Base-by-base conservation (phyloP, 2,888 invertebrate species). In the Ceratothoa steindachneri region DNA sequence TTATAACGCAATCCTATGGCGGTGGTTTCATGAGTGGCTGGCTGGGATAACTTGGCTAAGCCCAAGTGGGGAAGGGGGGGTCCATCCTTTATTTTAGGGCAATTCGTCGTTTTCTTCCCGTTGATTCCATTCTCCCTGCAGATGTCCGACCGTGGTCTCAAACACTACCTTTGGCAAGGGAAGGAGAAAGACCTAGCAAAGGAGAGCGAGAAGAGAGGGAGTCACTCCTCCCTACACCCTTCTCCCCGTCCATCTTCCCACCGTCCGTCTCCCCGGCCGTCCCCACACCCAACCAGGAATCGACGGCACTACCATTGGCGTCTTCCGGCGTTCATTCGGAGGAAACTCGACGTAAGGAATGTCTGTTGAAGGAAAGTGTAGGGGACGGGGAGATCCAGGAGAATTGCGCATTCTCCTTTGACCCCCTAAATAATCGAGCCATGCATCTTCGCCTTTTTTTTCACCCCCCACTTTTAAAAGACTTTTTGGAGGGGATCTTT, bases 191-290 rank as follows among this genome's bases (percentile, higher is more conserved):
- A 41, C 41, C 5, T 9, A 41, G 41, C 7, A 24, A 60, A 3
- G 60, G 60, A 60, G 60, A 24, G 2, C 1, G 60, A 60, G 9
- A 60, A 24, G 3, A 60, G 60, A 24, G 60, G 24, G 22, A 60
- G 60, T 7, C 22, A n/a, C 24, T 60, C 60, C 27, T 60, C 60
- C 24, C 60, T 60, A 12, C 60, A 60, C 60, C 60, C 60, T 1
- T 60, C 60, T 3, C 60, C 60, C 12, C 60, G 60, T 24, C 60
- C 60, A 24, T 4, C 60, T 1, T 24, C 60, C 2, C 60, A 24
- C 2, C 60, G 60, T 24, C 24, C 60, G 60, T 60, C 60, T 60
- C 60, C 60, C n/a, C 60, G 60, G 12, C 60, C 60, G 60, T 60
- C 60, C 24, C 60, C 60, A 24, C 19, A 24, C 2, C 60, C 60